A percentile compares a stretch with the other conserved stretches of the same genome.
Conservation (phyloP, 2,113 vertebrate species). For the Phodopus roborovskii region DNA sequence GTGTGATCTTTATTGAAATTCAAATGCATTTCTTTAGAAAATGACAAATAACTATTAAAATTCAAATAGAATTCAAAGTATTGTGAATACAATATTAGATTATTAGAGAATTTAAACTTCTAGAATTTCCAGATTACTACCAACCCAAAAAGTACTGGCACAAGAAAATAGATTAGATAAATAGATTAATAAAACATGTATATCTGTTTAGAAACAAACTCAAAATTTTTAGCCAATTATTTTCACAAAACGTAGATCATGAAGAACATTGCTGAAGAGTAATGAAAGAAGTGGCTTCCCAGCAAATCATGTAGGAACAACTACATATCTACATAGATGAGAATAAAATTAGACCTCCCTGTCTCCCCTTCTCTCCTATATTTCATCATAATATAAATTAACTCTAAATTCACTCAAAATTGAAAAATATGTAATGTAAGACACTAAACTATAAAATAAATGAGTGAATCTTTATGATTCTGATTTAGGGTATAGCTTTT, state of each 20-base stretch:
- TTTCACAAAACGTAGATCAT: neutral
- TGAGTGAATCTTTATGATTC: neutral
- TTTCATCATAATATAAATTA: neutral
- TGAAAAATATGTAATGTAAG: neutral
- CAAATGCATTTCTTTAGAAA: neutral
- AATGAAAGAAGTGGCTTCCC: neutral
- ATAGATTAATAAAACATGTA: neutral
- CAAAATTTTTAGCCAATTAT: neutral
- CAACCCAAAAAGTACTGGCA: neutral
- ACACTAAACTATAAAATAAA: neutral
- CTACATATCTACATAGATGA: neutral
- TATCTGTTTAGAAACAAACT: neutral
- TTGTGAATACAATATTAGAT: neutral
- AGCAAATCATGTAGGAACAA: neutral
- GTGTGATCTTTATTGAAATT: neutral
- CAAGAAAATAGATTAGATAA: neutral
- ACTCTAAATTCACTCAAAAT: neutral
- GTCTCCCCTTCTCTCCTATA: neutral
- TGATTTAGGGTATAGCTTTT: neutral
- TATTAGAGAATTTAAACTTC: neutral
- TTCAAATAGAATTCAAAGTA: neutral
- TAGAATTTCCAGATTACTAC: neutral
- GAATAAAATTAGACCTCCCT: neutral
- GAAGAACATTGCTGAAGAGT: neutral
- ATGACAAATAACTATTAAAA: neutral